phyloP scores from a whole-genome alignment of 2,113 vertebrate species.

The Tetrao urogallus region DNA sequence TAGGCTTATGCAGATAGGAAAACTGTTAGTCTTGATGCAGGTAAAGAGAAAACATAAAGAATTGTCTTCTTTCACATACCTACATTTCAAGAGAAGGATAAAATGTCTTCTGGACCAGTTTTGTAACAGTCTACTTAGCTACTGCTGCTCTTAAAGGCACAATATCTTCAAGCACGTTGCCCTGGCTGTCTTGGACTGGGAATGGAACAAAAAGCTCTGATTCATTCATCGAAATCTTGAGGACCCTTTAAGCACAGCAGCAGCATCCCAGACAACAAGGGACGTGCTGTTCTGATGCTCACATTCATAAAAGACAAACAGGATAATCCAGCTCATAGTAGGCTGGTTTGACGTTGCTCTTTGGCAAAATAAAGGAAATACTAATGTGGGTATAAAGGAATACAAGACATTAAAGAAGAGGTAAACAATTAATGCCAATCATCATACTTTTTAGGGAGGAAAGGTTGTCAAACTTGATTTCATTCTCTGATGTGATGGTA shows the following conservation, averaged over 20 bases:
- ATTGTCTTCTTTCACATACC: not conserved
- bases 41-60: not conserved
- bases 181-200: not conserved
- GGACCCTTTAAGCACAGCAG: not conserved
- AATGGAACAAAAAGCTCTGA: not conserved
- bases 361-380: conserved; percentile 30
- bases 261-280: not conserved
- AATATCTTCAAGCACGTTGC: not conserved
- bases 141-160: not conserved
- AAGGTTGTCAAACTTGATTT: conserved; percentile 36
- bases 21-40: not conserved
- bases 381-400: not conserved
- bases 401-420: conserved; percentile 5
- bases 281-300: not conserved
- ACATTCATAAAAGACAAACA: not conserved
- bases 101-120: not conserved
- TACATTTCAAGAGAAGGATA: not conserved
- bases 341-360: not conserved
- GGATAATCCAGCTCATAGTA: not conserved
- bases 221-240: accelerated
- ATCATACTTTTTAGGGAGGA: conserved; percentile 18
- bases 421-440: conserved; percentile 57
- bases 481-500: conserved; percentile 36
- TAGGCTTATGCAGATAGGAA: not conserved
- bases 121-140: not conserved